phyloP scores from a whole-genome alignment of 2,888 invertebrate genomes.

The Horisme vitalbata region DNA sequence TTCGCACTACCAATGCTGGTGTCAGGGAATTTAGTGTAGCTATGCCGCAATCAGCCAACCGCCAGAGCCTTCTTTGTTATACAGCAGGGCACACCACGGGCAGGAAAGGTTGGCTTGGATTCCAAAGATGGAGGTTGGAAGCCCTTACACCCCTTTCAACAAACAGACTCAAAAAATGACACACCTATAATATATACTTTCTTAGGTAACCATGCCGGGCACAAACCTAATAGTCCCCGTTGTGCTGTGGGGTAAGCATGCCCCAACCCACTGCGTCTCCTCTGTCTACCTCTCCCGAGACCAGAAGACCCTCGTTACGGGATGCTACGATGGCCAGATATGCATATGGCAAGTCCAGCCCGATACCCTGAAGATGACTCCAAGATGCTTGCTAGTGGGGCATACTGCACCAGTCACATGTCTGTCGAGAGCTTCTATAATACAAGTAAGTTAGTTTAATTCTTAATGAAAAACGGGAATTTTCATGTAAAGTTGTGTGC shows the following conservation, averaged over 20 bases:
- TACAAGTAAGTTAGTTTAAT: constrained; percentile 59
- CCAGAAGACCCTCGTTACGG: constrained; percentile 96
- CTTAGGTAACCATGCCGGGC: constrained; percentile 84
- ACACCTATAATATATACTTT: not conserved
- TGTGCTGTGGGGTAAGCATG: constrained; percentile 97
- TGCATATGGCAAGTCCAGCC: constrained; percentile 94
- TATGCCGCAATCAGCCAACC: too few relatives aligned
- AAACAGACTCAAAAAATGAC: too few relatives aligned
- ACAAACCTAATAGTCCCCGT: constrained; percentile 97
- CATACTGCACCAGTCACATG: constrained; percentile 97
- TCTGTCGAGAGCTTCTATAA: constrained; percentile 91
- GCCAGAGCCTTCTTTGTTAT: too few relatives aligned
- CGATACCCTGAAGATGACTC: constrained; percentile 93
- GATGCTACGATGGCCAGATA: constrained; percentile 99
- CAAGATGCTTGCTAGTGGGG: constrained; percentile 94
- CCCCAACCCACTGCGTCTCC: constrained; percentile 98
- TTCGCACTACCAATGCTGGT: too few relatives aligned
- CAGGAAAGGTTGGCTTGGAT: too few relatives aligned
- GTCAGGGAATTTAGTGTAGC: too few relatives aligned
- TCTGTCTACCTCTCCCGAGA: constrained; percentile 95
- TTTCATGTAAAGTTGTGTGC: too few relatives aligned
- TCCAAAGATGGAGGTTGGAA: too few relatives aligned
- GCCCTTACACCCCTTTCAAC: too few relatives aligned
- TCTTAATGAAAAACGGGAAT: constrained; percentile 9
- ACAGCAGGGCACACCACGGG: too few relatives aligned